A percentile compares a stretch with the other conserved stretches of the same genome.
phyloP scores from a whole-genome alignment of 2,113 vertebrate species.

The Eulemur macaco region DNA sequence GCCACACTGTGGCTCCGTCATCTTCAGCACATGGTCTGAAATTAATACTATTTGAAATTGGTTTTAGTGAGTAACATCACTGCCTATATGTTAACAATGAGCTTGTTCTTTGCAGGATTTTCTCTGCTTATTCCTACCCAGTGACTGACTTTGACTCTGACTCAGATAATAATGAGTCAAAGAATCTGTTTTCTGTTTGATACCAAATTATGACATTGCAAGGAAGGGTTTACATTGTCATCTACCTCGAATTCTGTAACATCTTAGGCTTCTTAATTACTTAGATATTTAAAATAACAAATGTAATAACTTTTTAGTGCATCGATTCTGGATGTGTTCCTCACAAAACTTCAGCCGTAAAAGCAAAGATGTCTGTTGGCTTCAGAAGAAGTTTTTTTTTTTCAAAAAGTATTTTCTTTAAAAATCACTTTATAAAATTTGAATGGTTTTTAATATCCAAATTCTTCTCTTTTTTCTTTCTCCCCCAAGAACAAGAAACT shows the following conservation, averaged over 20 bases:
- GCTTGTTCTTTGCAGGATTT: slow-evolving; percentile 75
- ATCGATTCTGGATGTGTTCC: slow-evolving; percentile 75
- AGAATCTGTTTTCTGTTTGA: slow-evolving; percentile 91
- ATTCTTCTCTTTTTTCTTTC: slow-evolving; percentile 3
- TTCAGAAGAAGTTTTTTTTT: slow-evolving; percentile 25
- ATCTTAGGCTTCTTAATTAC: slow-evolving; percentile 83
- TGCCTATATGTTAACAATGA: not conserved
- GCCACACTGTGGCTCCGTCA: not conserved
- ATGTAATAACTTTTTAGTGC: slow-evolving; percentile 79
- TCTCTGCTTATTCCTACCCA: slow-evolving; percentile 82
- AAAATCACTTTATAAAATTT: not conserved
- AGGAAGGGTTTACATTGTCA: slow-evolving; percentile 73
- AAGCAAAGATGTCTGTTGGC: slow-evolving; percentile 59
- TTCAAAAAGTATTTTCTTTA: not conserved
- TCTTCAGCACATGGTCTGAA: not conserved
- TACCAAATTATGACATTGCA: slow-evolving; percentile 89
- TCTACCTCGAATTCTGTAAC: slow-evolving; percentile 81
- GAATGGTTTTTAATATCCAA: not conserved
- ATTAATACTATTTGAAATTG: not conserved
- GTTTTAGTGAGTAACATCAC: not conserved
- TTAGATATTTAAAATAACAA: slow-evolving; percentile 81
- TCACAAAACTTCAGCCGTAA: slow-evolving; percentile 74
- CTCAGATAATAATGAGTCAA: slow-evolving; percentile 87
- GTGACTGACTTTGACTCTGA: slow-evolving; percentile 93
- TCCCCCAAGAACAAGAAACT: slow-evolving; percentile 48